Conservation (phyloP, 2,113 vertebrate genomes). For the Ceratotherium simum region DNA sequence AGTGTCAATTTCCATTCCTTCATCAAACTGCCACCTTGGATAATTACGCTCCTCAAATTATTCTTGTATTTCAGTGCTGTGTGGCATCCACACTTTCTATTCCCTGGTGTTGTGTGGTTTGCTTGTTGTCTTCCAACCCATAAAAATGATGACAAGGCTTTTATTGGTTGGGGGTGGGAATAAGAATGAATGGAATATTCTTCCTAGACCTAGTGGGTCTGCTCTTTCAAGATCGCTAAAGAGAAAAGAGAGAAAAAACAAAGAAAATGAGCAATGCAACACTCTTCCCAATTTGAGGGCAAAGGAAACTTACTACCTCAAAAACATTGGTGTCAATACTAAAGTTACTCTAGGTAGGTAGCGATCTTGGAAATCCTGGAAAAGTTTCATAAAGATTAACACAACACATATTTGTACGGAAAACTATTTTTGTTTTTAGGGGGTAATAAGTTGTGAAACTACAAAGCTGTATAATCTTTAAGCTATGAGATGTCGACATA, state of each 20-base stretch:
- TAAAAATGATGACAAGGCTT: neutral
- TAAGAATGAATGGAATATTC: neutral
- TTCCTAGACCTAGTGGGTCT: neutral
- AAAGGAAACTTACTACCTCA: neutral
- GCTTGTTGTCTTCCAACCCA: conserved; percentile 30
- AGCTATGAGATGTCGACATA: conserved; percentile 79
- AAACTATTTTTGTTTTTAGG: conserved; percentile 68
- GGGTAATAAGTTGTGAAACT: conserved; percentile 67
- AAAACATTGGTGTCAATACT: neutral
- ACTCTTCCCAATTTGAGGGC: neutral
- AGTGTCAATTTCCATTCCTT: conserved; percentile 56
- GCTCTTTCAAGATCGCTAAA: neutral
- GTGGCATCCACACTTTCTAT: conserved; percentile 17
- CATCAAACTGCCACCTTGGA: conserved; percentile 54
- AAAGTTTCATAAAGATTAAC: conserved; percentile 19
- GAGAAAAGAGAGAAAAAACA: neutral
- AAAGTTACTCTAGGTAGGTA: neutral
- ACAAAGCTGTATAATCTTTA: conserved; percentile 68
- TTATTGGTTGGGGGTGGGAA: neutral
- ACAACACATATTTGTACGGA: neutral
- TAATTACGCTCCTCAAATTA: conserved; percentile 62
- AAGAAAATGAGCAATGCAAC: neutral
- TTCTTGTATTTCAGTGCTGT: conserved; percentile 13
- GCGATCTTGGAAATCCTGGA: conserved; percentile 35
- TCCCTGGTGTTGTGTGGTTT: neutral